phyloP scores from a whole-genome alignment of 2,113 vertebrate genomes.

The Heterotilapia buettikoferi region DNA sequence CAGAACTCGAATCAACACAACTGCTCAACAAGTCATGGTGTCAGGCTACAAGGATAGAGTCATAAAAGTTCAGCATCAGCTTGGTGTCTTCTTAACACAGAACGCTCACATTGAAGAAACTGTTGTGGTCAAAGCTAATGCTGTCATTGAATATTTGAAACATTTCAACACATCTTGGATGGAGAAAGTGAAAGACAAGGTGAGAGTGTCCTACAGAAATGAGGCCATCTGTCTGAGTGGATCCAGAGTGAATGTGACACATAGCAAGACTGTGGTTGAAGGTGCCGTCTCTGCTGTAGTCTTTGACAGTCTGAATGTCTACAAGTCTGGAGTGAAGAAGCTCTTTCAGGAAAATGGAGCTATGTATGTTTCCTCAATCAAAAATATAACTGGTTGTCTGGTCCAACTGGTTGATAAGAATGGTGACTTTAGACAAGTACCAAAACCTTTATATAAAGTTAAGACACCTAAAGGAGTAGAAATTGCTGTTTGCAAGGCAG shows the following conservation, averaged over 20 bases:
- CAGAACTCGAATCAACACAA: constrained; percentile 33
- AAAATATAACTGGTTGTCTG: constrained; percentile 61
- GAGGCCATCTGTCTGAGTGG: constrained; percentile 70
- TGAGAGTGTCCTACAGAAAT: constrained; percentile 56
- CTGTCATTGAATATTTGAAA: constrained; percentile 67
- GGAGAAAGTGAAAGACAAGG: constrained; percentile 31
- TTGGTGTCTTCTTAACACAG: constrained; percentile 71
- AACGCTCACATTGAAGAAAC: constrained; percentile 61
- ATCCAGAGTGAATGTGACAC: constrained; percentile 53
- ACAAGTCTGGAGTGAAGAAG: constrained; percentile 74
- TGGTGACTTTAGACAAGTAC: background rate
- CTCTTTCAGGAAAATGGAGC: constrained; percentile 66
- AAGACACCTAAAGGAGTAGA: constrained; percentile 63
- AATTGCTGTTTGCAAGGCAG: constrained; percentile 67
- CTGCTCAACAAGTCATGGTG: constrained; percentile 63
- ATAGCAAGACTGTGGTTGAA: constrained; percentile 19
- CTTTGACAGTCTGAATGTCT: constrained; percentile 44
- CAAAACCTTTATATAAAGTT: background rate
- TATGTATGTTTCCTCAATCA: constrained; percentile 37
- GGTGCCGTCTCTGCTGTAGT: constrained; percentile 45
- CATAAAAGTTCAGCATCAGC: constrained; percentile 5
- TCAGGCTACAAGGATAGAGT: constrained; percentile 69
- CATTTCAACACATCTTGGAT: constrained; percentile 31
- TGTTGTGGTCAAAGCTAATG: constrained; percentile 30
- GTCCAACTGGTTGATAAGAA: constrained; percentile 68